A percentile compares a stretch with the other conserved stretches of the same genome.
Conservation (phyloP, 2,797 vertebrate genomes). For the Onychomys torridus region DNA sequence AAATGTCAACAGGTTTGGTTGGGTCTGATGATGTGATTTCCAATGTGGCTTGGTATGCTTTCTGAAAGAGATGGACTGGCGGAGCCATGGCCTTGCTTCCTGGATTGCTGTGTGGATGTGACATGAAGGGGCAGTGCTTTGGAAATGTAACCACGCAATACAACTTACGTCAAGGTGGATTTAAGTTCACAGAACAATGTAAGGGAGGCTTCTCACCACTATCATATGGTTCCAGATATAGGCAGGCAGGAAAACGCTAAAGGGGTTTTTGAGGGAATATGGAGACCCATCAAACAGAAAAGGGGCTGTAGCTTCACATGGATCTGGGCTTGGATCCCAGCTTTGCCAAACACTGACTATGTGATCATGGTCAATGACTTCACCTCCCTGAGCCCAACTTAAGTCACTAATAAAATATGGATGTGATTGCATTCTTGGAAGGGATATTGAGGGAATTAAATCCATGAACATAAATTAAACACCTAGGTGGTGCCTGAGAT, state of each 20-base stretch:
- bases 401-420: constrained; percentile 66
- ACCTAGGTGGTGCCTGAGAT: constrained; percentile 63
- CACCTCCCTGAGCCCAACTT: constrained; percentile 23
- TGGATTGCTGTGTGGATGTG: not conserved
- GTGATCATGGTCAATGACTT: constrained; percentile 50
- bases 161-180: not conserved
- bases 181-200: not conserved
- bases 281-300: not conserved
- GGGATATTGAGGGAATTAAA: not conserved
- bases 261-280: not conserved
- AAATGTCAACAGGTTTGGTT: not conserved
- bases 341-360: not conserved
- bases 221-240: not conserved
- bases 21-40: not conserved
- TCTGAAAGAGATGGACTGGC: not conserved
- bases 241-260: not conserved
- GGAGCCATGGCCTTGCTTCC: not conserved
- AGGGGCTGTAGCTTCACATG: not conserved
- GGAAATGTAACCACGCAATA: not conserved
- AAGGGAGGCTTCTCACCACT: not conserved
- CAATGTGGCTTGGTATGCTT: not conserved
- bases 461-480: constrained; percentile 38
- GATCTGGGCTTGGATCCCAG: constrained; percentile 34
- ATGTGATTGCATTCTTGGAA: constrained; percentile 65
- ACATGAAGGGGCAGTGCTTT: not conserved